Evolutionary conservation across 2,888 invertebrate genomes (phyloP).

Genomic region (Agrochola macilenta): DNA sequence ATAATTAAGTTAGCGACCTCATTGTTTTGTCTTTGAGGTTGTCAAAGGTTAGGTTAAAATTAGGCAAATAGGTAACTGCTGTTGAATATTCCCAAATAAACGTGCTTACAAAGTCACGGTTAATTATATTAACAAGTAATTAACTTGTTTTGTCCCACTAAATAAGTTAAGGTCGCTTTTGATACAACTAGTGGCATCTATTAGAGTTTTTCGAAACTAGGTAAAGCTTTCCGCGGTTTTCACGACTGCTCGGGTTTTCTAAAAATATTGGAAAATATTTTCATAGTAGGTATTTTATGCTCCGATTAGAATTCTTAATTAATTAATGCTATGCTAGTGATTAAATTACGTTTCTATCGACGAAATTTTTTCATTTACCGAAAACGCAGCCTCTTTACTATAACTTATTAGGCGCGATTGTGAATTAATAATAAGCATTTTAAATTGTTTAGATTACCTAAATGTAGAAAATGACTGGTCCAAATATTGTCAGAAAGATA

Average conservation of each 20-base stretch:
- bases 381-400: neutral
- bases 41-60: slow-evolving; percentile 43
- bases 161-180: neutral
- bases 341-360: neutral
- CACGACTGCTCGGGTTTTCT: neutral
- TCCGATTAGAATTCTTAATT: neutral
- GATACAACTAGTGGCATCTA: slow-evolving; percentile 59
- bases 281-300: neutral
- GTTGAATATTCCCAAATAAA: neutral
- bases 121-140: neutral
- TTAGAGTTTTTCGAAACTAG: slow-evolving; percentile 45
- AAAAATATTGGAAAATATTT: slow-evolving; percentile 6
- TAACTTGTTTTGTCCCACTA: neutral
- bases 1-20: neutral
- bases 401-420: neutral
- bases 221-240: slow-evolving; percentile 11
- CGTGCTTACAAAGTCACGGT: slow-evolving; percentile 7
- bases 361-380: no score
- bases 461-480: neutral
- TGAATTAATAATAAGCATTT: neutral
- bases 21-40: slow-evolving; percentile 16
- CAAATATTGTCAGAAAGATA: neutral
- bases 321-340: neutral
- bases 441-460: no score
- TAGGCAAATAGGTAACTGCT: slow-evolving; percentile 8